Base-by-base conservation (phyloP, 1,140 invertebrate genomes). In the Popillia japonica region DNA sequence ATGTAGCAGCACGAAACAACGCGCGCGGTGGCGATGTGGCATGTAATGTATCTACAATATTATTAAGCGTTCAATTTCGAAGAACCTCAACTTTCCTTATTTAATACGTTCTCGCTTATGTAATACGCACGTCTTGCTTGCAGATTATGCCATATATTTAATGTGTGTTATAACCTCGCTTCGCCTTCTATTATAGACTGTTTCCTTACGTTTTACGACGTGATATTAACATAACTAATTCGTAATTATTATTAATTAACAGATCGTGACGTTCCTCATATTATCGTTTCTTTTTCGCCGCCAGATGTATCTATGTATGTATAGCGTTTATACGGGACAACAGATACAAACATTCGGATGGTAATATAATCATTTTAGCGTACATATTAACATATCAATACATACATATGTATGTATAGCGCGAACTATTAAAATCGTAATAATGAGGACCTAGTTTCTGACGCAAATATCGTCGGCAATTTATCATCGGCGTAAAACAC, bases 161-260 rank as follows among this genome's bases (percentile, higher is more conserved):
- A 48, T 17, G 44, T 48, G 44, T 48, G n/a, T 17, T 48, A 17
- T 48, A 48, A 48, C 44, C n/a, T 48, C 44, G 10, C 44, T 48
- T 34, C 27, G 27, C 27, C 27, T 34, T 34, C 27, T 34, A 34
- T 34, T 34, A 34, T 34, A 34, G 27, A 34, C 27, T 34, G 27
- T 34, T 34, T 34, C 27, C 27, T 34, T 34, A 4, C 27, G 4
- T 34, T 34, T 11, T 68, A 27, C 22, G 22, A 17, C 4, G 22
- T 7, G 22, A 68, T 27, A 68, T 68, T 68, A 68, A 22, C 61
- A 34, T 68, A 68, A 68, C 20, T 68, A 68, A 68, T 68, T 23
- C 61, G 6, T 68, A 68, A 68, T 68, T 68, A 68, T 68, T 68
- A 68, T 68, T 68, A 68, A 68, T 68, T 68, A 68, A 68, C 61